phyloP scores from a whole-genome alignment of 2,888 invertebrate species.

The Pherbina coryleti region DNA sequence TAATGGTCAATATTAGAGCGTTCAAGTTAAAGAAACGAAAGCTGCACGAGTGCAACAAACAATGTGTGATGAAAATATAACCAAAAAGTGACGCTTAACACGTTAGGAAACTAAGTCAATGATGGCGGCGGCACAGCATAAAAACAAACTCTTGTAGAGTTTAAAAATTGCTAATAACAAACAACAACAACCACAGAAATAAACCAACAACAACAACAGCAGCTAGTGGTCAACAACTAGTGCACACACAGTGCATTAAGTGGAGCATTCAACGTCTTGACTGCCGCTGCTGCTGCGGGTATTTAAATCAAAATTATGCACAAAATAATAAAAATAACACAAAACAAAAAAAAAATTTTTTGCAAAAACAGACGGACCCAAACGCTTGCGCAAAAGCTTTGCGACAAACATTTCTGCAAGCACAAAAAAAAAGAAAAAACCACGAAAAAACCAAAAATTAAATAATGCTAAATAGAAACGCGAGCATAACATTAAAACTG shows the following conservation, averaged over 20 bases:
- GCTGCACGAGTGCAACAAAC: too few relatives aligned
- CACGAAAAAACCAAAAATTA: neutral
- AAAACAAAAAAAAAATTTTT: neutral
- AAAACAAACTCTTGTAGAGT: neutral
- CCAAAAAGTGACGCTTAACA: neutral
- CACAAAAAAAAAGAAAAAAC: neutral
- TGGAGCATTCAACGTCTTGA: neutral
- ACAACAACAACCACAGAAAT: neutral
- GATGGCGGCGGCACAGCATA: neutral
- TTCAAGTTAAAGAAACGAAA: too few relatives aligned
- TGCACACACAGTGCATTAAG: neutral
- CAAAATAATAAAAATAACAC: neutral
- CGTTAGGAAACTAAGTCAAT: neutral
- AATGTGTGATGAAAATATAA: too few relatives aligned
- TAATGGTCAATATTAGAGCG: too few relatives aligned
- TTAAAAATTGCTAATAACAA: neutral
- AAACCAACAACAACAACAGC: neutral
- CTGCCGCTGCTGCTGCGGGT: neutral
- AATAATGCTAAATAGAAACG: conserved; percentile 1
- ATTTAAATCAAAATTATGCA: neutral
- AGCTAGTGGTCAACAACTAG: neutral
- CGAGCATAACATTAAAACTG: conserved; percentile 17
- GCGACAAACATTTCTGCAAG: conserved; percentile 9
- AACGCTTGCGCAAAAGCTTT: conserved; percentile 18
- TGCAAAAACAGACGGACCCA: conserved; percentile 13